Conservation (phyloP, 2,797 vertebrate genomes). For the Sebastes matsubarae region DNA sequence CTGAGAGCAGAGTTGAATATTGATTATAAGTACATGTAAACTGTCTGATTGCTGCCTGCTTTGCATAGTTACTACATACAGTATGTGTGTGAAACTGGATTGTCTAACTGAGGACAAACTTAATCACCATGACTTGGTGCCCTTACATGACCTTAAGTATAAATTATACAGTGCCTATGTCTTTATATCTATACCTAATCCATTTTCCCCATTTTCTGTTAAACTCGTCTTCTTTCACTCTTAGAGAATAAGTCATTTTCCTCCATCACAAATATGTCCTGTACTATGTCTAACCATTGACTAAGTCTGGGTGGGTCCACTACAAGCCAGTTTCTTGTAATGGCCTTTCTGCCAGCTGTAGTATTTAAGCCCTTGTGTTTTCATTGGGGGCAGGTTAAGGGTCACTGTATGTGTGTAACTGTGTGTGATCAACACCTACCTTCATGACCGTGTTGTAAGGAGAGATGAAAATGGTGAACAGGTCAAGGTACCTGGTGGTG, state of each 20-base stretch:
- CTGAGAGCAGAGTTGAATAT: conserved; percentile 66
- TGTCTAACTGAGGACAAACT: background rate
- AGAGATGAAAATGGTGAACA: conserved; percentile 91
- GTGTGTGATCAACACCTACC: conserved; percentile 73
- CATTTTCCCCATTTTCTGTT: too few species aligned
- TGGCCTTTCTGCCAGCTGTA: too few species aligned
- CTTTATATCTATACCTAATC: too few species aligned
- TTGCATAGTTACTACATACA: background rate
- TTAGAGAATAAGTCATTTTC: too few species aligned
- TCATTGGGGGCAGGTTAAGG: background rate
- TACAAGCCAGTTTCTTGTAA: too few species aligned
- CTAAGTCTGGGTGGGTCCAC: too few species aligned
- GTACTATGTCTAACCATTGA: too few species aligned
- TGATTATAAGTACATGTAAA: background rate
- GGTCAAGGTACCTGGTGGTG: conserved; percentile 94
- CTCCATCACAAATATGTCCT: too few species aligned
- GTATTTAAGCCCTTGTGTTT: background rate
- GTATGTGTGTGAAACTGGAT: background rate
- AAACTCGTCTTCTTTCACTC: too few species aligned
- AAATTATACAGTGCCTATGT: too few species aligned
- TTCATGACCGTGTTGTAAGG: conserved; percentile 95
- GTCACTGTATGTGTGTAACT: background rate
- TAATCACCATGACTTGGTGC: background rate
- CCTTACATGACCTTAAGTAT: background rate
- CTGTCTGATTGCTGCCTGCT: background rate